Evolutionary conservation across 2,888 invertebrate species (phyloP).

Genomic region (Brachypterus glaber): DNA sequence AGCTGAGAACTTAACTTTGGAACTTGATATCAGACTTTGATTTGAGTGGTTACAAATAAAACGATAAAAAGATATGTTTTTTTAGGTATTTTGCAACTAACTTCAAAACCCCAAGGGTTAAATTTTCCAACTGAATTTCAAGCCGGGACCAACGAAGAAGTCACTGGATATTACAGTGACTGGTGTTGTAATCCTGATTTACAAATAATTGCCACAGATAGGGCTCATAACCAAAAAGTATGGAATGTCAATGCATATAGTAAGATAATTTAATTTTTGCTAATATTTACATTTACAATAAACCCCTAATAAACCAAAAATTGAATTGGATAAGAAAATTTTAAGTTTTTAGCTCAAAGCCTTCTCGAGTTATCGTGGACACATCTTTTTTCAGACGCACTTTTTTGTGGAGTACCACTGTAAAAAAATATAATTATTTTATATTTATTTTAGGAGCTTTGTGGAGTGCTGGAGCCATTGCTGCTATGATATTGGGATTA

Average conservation of each 20-base stretch:
- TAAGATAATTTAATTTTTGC: conserved; percentile 28
- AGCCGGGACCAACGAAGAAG: conserved; percentile 56
- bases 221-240: conserved; percentile 55
- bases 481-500: conserved; percentile 62
- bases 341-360: no score
- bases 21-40: no score
- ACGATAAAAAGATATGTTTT: no score
- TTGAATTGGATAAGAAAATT: neutral
- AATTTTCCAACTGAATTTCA: conserved; percentile 54
- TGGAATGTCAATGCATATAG: conserved; percentile 50
- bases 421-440: neutral
- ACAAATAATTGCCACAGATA: conserved; percentile 57
- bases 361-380: no score
- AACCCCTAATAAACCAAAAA: neutral
- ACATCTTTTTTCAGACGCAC: neutral
- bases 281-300: neutral
- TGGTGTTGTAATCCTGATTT: conserved; percentile 65
- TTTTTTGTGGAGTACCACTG: neutral
- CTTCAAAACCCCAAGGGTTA: conserved; percentile 51
- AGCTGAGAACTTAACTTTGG: no score
- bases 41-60: no score
- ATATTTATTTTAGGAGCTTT: conserved; percentile 29
- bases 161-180: conserved; percentile 57
- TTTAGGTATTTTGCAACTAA: conserved; percentile 50
- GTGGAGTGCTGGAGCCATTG: conserved; percentile 44